Conservation (phyloP, 1,140 invertebrate genomes). For the Melanaphis sacchari region DNA sequence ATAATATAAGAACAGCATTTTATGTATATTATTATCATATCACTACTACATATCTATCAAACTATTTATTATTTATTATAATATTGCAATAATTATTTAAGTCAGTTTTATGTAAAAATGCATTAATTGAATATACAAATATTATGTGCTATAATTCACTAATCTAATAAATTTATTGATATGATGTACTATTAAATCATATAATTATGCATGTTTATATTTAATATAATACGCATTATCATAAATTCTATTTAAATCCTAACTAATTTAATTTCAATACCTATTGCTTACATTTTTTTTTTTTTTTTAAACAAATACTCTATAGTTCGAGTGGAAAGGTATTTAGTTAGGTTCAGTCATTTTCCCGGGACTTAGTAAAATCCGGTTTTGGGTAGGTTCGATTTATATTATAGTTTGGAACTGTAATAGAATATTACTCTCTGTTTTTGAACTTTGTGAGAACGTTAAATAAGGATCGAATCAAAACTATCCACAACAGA, state of each 20-base stretch:
- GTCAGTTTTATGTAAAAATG: neutral
- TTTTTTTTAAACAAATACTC: neutral
- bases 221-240: neutral
- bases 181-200: neutral
- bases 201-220: neutral
- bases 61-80: neutral
- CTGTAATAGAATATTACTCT: neutral
- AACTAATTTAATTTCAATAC: neutral
- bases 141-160: neutral
- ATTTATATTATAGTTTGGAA: neutral
- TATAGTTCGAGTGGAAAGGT: neutral
- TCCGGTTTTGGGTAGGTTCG: constrained; percentile 20
- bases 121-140: neutral
- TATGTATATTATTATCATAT: neutral
- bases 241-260: neutral
- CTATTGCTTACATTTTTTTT: neutral
- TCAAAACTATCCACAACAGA: neutral
- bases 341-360: neutral
- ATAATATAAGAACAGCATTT: no score
- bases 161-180: neutral
- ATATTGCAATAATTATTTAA: neutral
- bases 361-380: neutral
- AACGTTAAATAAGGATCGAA: constrained; percentile 36
- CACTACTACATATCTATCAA: neutral
- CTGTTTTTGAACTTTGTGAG: neutral